Evolutionary conservation across 2,888 invertebrate species (phyloP).

Genomic region (Holacanthella duospinosa): DNA sequence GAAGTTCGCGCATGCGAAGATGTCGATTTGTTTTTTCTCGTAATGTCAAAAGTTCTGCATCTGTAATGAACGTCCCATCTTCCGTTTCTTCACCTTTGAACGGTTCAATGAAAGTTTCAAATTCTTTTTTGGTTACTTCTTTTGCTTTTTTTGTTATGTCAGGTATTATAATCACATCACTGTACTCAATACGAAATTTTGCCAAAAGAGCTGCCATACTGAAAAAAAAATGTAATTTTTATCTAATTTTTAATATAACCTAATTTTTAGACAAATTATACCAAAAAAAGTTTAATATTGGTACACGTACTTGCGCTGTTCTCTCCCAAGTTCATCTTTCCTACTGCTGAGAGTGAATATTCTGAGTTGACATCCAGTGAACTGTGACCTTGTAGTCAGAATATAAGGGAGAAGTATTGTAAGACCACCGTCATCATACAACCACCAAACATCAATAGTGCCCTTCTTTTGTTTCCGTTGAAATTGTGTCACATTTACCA

Average conservation of each 20-base stretch:
- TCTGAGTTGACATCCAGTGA: conserved; percentile 65
- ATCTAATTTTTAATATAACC: not conserved
- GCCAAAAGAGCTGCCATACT: conserved; percentile 87
- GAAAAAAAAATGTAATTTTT: conserved; percentile 38
- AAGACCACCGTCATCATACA: conserved; percentile 53
- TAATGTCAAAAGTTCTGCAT: conserved; percentile 67
- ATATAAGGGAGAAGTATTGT: conserved; percentile 78
- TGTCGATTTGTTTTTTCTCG: conserved; percentile 82
- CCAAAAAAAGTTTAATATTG: not conserved
- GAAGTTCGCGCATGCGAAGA: conserved; percentile 73
- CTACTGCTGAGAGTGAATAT: conserved; percentile 75
- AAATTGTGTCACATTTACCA: conserved; percentile 40
- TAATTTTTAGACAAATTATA: too few species aligned
- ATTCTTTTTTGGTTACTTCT: conserved; percentile 60
- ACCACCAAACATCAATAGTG: conserved; percentile 50
- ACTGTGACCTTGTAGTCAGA: conserved; percentile 64
- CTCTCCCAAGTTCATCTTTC: conserved; percentile 62
- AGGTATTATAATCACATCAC: conserved; percentile 80
- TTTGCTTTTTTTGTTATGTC: conserved; percentile 77
- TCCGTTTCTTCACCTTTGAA: conserved; percentile 45
- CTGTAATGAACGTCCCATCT: conserved; percentile 44
- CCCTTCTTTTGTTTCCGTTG: conserved; percentile 42
- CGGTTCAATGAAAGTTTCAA: conserved; percentile 58
- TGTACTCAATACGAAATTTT: conserved; percentile 93
- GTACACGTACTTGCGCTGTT: conserved; percentile 72